Conservation (phyloP, 2,797 vertebrate genomes). For the Paramormyrops hopkinsi region DNA sequence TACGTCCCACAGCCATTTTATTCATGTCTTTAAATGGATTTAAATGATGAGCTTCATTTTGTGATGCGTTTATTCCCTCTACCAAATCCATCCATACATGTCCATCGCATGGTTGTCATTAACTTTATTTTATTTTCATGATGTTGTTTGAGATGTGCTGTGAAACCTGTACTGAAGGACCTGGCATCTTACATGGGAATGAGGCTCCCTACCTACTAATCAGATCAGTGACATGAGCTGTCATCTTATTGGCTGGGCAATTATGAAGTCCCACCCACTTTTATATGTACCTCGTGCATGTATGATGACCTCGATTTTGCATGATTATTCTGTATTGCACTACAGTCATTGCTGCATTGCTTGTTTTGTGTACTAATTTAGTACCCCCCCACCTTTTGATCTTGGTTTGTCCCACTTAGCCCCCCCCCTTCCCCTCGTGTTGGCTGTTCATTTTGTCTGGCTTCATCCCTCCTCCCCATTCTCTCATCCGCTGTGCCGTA, state of each 20-base stretch:
- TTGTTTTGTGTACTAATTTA: conserved; percentile 15
- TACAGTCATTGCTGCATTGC: neutral
- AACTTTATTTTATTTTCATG: neutral
- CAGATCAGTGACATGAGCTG: neutral
- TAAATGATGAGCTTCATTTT: neutral
- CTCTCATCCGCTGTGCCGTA: conserved; percentile 84
- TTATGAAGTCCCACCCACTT: neutral
- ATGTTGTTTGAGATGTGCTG: neutral
- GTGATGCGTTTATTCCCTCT: neutral
- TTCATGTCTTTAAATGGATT: neutral
- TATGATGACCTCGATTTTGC: neutral
- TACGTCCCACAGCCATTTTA: neutral
- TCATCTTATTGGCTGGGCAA: neutral
- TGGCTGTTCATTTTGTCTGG: conserved; percentile 79
- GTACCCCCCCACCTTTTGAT: neutral
- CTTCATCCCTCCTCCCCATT: conserved; percentile 73
- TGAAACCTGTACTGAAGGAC: neutral
- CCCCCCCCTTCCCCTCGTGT: conserved; percentile 50
- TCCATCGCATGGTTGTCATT: neutral
- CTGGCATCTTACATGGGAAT: neutral
- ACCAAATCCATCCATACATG: neutral
- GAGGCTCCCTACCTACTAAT: neutral
- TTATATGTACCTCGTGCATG: neutral
- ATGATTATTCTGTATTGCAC: neutral
- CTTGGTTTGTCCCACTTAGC: conserved; percentile 29